phyloP scores from a whole-genome alignment of 2,888 invertebrate species.

The Drosophila formosana region DNA sequence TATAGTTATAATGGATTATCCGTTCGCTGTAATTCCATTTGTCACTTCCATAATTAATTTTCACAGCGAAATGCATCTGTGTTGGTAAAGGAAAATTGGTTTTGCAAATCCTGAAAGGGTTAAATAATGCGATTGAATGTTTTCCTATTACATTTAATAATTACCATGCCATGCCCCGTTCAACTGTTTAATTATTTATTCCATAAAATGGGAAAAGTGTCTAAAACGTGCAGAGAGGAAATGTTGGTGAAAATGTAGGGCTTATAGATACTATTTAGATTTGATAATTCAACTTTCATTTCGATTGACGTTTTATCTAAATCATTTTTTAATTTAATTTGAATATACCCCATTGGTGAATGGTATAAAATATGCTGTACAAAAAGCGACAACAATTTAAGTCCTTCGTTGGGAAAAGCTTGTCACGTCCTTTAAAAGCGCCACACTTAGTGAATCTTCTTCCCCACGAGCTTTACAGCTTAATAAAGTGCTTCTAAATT shows the following conservation, averaged over 20 bases:
- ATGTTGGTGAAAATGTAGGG: background rate
- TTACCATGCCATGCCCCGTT: background rate
- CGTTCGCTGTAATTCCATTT: slow-evolving; percentile 17
- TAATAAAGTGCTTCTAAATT: slow-evolving; percentile 8
- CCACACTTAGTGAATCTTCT: background rate
- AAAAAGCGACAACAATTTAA: slow-evolving; percentile 8
- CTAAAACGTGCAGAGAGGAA: background rate
- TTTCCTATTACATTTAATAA: slow-evolving; percentile 3
- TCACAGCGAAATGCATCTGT: slow-evolving; percentile 10
- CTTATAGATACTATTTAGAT: background rate
- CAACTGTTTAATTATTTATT: slow-evolving; percentile 13
- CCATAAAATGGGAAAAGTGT: slow-evolving; percentile 6
- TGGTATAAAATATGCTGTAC: slow-evolving; percentile 10
- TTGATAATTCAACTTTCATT: background rate
- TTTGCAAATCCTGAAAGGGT: slow-evolving; percentile 29
- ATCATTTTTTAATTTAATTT: background rate
- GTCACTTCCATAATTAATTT: slow-evolving; percentile 30
- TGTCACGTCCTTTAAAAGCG: slow-evolving; percentile 16
- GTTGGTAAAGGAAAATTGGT: slow-evolving; percentile 18
- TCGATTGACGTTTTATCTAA: background rate
- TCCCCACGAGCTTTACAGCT: slow-evolving; percentile 5
- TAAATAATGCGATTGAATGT: slow-evolving; percentile 8
- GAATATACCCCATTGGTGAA: background rate
- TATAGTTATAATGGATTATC: slow-evolving; percentile 21
- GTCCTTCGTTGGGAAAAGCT: slow-evolving; percentile 11